Base-by-base conservation (phyloP, 2,113 vertebrate species). In the Isichthys henryi region DNA sequence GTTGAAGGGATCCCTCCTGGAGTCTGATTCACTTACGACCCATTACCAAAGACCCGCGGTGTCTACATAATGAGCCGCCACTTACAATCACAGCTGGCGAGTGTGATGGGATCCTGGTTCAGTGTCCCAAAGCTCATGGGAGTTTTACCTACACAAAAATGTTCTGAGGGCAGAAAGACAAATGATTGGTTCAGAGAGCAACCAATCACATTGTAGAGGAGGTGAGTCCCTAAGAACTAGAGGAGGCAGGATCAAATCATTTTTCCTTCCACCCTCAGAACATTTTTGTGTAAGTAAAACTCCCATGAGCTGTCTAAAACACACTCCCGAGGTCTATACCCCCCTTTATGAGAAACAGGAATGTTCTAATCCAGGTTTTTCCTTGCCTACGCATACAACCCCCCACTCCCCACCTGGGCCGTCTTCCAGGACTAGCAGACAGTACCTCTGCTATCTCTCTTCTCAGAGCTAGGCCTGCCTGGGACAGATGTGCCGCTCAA, bases 341-440 rank as follows among this genome's bases (percentile, higher is more conserved):
- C 50, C 5, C 52, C 52, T 43, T 21, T 62, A 27, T 21, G 19
- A 11, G 43, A 84, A 84, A 84, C 19, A 84, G 23, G 45, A 48
- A 45, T 23, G 21, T 13, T 17, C 82, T 9, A 13, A 1, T 21
- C 21, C 43, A 45, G 21, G 43, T 84, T 48, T 45, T 48, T 48
- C 39, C 23, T 48, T 46, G 43, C 23, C 17, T 48, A 11, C 1
- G 10, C 43, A 45, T n/a, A 3, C 39, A 23, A 21, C 23, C 48
- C 21, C 39, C 35, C 52, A 35, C 23, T n/a, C 35, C 35, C 53
- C 1, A 1, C 53, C 49, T 45, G 52, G 27, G 53, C n/a, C 6
- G 7, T 31, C 88, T 86, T 86, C 21, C 10, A 31, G 90, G 92
- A 52, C 62, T 88, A 90, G 48, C 66, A 90, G 82, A 82, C 86